Conservation (phyloP, 2,113 vertebrate genomes). For the Daphoenositta chrysoptera region DNA sequence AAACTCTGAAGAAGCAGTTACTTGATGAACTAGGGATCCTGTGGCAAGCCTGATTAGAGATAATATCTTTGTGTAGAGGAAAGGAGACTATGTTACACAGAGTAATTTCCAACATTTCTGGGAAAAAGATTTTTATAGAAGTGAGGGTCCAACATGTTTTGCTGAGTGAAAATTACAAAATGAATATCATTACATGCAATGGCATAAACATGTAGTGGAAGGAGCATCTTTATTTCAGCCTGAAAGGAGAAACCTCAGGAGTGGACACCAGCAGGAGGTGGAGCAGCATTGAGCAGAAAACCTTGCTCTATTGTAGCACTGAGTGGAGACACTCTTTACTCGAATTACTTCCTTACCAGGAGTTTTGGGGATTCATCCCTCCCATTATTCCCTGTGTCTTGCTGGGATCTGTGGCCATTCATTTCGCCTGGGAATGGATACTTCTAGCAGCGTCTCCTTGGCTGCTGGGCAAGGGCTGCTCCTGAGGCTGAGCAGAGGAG, state of each 20-base stretch:
- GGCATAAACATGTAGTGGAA: fast-evolving
- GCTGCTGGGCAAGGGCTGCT: neutral
- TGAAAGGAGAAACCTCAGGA: neutral
- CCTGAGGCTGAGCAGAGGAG: neutral
- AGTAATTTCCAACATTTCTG: neutral
- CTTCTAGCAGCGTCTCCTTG: neutral
- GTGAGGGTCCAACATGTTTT: neutral
- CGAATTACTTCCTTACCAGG: neutral
- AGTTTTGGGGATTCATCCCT: neutral
- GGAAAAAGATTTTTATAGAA: neutral
- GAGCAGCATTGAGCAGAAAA: neutral
- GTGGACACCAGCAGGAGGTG: neutral
- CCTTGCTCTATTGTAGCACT: neutral
- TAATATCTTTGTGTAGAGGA: neutral
- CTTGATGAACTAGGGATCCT: neutral
- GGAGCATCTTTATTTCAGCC: neutral
- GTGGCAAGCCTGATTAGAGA: neutral
- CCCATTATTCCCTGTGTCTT: neutral
- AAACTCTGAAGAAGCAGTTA: neutral
- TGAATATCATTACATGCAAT: too few species aligned
- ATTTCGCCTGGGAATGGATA: neutral
- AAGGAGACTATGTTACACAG: neutral
- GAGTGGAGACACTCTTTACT: neutral
- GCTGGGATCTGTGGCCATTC: neutral
- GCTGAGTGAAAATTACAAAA: neutral